These are phyloP conservation scores for Torymus tubicola DNA, from an alignment of 2,888 invertebrate species.

Conservation along the genomic window DNA sequence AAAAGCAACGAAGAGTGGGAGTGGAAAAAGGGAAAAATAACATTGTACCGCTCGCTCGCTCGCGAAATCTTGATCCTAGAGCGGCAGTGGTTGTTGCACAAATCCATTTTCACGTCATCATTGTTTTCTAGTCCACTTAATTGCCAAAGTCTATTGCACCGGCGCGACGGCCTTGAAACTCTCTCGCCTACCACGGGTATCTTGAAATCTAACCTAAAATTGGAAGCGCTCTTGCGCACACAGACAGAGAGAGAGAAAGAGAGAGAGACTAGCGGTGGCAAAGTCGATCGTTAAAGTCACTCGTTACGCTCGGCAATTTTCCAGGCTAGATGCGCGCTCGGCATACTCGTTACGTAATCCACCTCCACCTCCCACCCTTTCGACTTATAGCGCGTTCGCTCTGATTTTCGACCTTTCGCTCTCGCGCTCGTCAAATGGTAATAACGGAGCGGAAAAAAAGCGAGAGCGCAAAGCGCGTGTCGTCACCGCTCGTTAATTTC, in stretches of 20 bases:
- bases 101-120: constrained; percentile 44
- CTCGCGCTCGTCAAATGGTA: constrained; percentile 45
- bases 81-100: constrained; percentile 4
- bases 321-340: constrained; percentile 45
- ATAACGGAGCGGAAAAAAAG: constrained; percentile 54
- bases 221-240: constrained; percentile 24
- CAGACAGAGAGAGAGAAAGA: not conserved
- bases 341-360: constrained; percentile 35
- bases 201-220: constrained; percentile 57
- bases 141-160: constrained; percentile 46
- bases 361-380: not conserved
- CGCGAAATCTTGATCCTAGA: constrained; percentile 36
- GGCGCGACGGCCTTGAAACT: not conserved
- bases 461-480: not conserved
- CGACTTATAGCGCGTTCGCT: constrained; percentile 37
- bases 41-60: not conserved
- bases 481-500: constrained; percentile 22
- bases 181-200: constrained; percentile 36
- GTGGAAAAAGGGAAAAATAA: not conserved
- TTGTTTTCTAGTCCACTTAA: constrained; percentile 55
- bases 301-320: constrained; percentile 57
- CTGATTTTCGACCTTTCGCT: constrained; percentile 53
- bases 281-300: constrained; percentile 54
- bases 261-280: not conserved
- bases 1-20: not conserved